Evolutionary conservation across 2,888 invertebrate genomes (phyloP).

Genomic region (Drosophila meridiana): DNA sequence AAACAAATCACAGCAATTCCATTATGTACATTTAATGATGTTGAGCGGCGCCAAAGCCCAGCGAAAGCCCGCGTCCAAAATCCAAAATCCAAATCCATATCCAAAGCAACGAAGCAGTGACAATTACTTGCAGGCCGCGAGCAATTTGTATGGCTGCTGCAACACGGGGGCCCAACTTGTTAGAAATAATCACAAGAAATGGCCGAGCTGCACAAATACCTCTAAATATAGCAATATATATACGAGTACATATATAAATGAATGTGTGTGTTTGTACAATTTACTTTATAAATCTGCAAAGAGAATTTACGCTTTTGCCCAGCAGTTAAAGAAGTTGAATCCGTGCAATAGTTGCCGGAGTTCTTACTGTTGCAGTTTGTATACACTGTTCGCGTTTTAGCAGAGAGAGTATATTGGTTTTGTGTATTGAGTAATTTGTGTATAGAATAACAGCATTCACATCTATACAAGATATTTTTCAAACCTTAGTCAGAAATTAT

Average conservation of each 20-base stretch:
- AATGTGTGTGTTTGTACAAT: background rate
- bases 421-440: background rate
- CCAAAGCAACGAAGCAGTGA: conserved; percentile 67
- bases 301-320: conserved; percentile 23
- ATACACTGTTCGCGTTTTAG: background rate
- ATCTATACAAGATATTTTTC: too few species aligned
- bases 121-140: conserved; percentile 79
- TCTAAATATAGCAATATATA: background rate
- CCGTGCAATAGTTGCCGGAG: conserved; percentile 22
- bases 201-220: conserved; percentile 43
- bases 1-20: conserved; percentile 80
- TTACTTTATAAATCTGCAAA: conserved; percentile 13
- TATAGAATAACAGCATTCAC: too few species aligned
- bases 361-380: conserved; percentile 19
- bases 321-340: conserved; percentile 41
- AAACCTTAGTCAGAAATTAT: too few species aligned
- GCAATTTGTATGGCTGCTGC: conserved; percentile 71
- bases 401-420: background rate
- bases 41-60: conserved; percentile 51
- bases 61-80: conserved; percentile 23
- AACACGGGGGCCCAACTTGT: conserved; percentile 64
- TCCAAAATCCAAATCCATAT: conserved; percentile 58
- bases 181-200: conserved; percentile 72
- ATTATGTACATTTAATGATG: conserved; percentile 81
- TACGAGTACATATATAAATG: background rate